Evolutionary conservation across 2,113 vertebrate genomes (phyloP).

Genomic region (Colinus virginianus): DNA sequence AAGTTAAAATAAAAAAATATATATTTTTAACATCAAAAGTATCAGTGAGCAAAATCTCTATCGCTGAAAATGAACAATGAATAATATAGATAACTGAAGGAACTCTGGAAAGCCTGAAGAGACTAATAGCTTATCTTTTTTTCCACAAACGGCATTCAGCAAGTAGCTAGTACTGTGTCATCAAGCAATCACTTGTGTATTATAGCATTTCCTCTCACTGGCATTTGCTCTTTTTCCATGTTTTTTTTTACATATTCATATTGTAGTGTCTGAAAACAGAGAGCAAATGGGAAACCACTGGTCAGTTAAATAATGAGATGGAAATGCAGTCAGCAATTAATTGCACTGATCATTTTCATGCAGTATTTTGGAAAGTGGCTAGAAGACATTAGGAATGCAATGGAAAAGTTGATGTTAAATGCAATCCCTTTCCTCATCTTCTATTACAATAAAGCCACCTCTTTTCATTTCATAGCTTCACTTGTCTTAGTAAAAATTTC

Average conservation of each 20-base stretch:
- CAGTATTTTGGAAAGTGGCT: not conserved
- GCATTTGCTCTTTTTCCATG: not conserved
- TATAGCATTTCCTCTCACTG: not conserved
- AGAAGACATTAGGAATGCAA: not conserved
- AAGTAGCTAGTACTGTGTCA: not conserved
- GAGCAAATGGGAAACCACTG: not conserved
- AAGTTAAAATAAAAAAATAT: rapidly evolving
- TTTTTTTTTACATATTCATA: not conserved
- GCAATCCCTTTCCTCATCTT: not conserved
- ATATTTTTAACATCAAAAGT: not conserved
- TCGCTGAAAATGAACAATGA: not conserved
- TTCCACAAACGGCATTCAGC: not conserved
- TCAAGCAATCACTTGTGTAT: not conserved
- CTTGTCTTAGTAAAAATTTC: not conserved
- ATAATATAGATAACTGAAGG: not conserved
- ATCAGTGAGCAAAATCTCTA: not conserved
- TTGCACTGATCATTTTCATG: not conserved
- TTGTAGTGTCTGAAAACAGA: not conserved
- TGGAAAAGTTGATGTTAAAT: not conserved
- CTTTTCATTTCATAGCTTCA: not conserved
- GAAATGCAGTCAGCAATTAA: not conserved
- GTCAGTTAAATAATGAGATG: not conserved
- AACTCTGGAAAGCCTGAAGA: not conserved
- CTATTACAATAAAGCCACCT: not conserved
- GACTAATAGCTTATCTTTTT: not conserved